Evolutionary conservation across 2,888 invertebrate genomes (phyloP).

Genomic region (Tethea ocularis): DNA sequence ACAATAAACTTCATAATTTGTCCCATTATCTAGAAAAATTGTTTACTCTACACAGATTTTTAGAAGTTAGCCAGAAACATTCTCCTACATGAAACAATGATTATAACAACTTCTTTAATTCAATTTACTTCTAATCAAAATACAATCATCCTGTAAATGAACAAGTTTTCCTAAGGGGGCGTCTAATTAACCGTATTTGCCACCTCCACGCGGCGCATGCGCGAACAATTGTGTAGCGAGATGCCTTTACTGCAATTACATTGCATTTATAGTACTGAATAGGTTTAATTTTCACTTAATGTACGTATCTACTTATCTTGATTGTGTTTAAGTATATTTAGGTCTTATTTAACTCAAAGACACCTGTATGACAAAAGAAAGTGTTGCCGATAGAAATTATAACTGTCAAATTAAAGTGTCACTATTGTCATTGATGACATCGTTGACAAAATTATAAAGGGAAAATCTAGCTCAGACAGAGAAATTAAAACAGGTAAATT

Average conservation of each 20-base stretch:
- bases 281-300: conserved; percentile 5
- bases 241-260: conserved; percentile 27
- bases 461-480: not conserved
- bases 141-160: conserved; percentile 45
- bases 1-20: no score
- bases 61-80: not conserved
- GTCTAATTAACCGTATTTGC: conserved; percentile 75
- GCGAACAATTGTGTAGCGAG: conserved; percentile 61
- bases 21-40: no score
- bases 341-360: no score
- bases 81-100: not conserved
- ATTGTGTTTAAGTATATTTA: no score
- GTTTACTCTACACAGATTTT: no score
- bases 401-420: no score
- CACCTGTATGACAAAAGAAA: no score
- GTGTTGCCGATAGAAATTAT: no score
- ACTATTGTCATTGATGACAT: no score
- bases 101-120: not conserved
- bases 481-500: no score
- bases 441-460: no score
- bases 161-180: conserved; percentile 46
- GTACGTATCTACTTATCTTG: no score
- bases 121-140: not conserved
- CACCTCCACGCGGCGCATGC: conserved; percentile 61
- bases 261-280: conserved; percentile 26